Base-by-base conservation (phyloP, 2,797 vertebrate genomes). In the Alosa sapidissima region DNA sequence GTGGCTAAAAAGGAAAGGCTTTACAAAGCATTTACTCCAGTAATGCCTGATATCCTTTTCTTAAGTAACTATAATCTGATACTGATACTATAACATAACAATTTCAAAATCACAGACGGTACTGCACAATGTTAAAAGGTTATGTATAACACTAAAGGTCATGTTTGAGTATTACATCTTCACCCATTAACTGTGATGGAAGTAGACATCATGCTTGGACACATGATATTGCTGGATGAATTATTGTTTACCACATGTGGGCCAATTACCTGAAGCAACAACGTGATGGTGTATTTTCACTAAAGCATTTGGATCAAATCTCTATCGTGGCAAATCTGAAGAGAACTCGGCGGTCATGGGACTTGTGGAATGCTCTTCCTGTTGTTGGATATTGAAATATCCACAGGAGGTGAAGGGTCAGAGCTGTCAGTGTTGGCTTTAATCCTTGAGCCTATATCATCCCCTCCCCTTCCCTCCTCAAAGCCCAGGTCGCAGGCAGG, bases 341-440 rank as follows among this genome's bases (percentile, higher is more conserved):
- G 81, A 41, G 33, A 19, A 52, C n/a, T 47, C 49, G 9, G 28
- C 49, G 75, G 16, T 33, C 62, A 78, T 21, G 1, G 45, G 51
- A 65, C 33, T 48, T 10, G 14, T 68, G 51, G 33, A 41, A 19
- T 62, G 81, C 8, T 6, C 16, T 72, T 78, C 65, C 65, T 75
- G 51, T 54, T 49, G 28, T 75, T 9, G 28, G 52, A 55, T 41
- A 58, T 78, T 48, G 78, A 49, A 48, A 54, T 83, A 21, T 81
- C 36, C 48, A 54, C n/a, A 19, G 21, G 33, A 62, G 81, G 81
- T 78, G 8, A 62, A 58, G 81, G 85, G 52, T 86, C 49, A 78
- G 11, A 11, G 0, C 28, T 19, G 55, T 45, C 36, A 33, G 6
- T 47, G 28, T 58, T 58, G 51, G 33, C 8, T 47, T 10, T 81